Base-by-base conservation (phyloP, 2,797 vertebrate genomes). In the Pelochelys cantorii region DNA sequence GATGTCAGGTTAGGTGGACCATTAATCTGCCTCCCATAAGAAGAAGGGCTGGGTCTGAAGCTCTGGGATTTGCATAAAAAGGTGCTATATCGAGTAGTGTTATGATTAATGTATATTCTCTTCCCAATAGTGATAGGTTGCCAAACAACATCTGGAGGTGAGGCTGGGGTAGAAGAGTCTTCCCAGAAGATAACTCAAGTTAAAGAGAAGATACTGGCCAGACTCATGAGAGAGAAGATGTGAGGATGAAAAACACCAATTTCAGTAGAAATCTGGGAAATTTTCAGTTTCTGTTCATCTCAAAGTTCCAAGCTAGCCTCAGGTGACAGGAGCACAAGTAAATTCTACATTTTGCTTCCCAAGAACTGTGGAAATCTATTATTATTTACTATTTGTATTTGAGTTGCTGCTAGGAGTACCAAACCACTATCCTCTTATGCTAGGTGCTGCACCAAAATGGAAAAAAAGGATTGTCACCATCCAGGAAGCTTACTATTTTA, bases 401-500 rank as follows among this genome's bases (percentile, higher is more conserved):
- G n/a, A 4, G 34, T 5, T 6, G 17, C 15, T 48, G 18, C 54
- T 71, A 12, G 3, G 3, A 18, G 12, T 4, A 48, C 31, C n/a
- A 84, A 14, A 20, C 14, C 42, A 84, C 79, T 62, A 81, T 17
- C 8, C n/a, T 17, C 34, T 31, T 68, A 20, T 17, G 62, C 62
- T 68, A n/a, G 17, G 17, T n/a, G 62, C 62, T 34, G 17, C n/a
- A 34, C 8, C 17, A 34, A 71, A 10, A 34, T 20, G 37, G 18
- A 34, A 37, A 18, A 10, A 71, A 71, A 62, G 31, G 29, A 65
- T 31, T 12, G 59, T 60, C 25, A 60, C 23, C 27, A 25, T 4
- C 65, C n/a, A 34, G 65, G 0, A 14, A 20, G 14, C 1, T 3
- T 15, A 34, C 27, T 52, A 18, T 5, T 25, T 29, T 27, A 25